Conservation (phyloP, 2,888 invertebrate genomes). For the Zaprionus bogoriensis region DNA sequence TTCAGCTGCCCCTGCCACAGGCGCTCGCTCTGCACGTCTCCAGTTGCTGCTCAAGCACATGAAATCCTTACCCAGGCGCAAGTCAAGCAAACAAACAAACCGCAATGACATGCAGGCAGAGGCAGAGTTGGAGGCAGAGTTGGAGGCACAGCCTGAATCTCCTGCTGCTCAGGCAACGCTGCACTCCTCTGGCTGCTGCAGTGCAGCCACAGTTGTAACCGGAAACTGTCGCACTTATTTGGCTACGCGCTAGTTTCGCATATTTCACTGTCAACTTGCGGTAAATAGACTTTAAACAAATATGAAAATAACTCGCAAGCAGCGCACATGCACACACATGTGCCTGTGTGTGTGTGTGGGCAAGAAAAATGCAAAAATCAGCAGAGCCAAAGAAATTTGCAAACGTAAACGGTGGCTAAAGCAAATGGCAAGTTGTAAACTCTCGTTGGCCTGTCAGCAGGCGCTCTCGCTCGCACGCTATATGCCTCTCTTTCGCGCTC, state of each 20-base stretch:
- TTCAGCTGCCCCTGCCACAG: background rate
- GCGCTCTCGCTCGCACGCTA: slow-evolving; percentile 18
- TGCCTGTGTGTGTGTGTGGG: slow-evolving; percentile 32
- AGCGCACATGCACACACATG: slow-evolving; percentile 29
- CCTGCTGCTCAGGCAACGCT: slow-evolving; percentile 21
- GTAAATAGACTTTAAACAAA: slow-evolving; percentile 77
- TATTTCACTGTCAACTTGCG: slow-evolving; percentile 77
- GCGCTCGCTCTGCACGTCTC: background rate
- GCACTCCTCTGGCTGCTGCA: slow-evolving; percentile 4
- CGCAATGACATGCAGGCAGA: slow-evolving; percentile 70
- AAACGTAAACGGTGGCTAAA: slow-evolving; percentile 64
- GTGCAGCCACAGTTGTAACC: slow-evolving; percentile 74
- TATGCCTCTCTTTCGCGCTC: background rate
- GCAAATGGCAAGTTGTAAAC: slow-evolving; percentile 73
- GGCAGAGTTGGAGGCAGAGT: no score
- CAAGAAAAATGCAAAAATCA: slow-evolving; percentile 62
- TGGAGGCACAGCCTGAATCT: slow-evolving; percentile 24
- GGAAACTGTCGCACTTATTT: slow-evolving; percentile 77
- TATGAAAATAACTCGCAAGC: slow-evolving; percentile 73
- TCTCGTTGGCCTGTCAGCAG: slow-evolving; percentile 54
- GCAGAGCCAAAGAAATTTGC: slow-evolving; percentile 63
- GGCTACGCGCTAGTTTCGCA: slow-evolving; percentile 77
- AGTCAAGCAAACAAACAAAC: slow-evolving; percentile 76
- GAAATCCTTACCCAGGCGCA: slow-evolving; percentile 74
- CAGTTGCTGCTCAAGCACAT: slow-evolving; percentile 66